Conservation (phyloP, 2,797 vertebrate genomes). For the Pangasius mekongensis region DNA sequence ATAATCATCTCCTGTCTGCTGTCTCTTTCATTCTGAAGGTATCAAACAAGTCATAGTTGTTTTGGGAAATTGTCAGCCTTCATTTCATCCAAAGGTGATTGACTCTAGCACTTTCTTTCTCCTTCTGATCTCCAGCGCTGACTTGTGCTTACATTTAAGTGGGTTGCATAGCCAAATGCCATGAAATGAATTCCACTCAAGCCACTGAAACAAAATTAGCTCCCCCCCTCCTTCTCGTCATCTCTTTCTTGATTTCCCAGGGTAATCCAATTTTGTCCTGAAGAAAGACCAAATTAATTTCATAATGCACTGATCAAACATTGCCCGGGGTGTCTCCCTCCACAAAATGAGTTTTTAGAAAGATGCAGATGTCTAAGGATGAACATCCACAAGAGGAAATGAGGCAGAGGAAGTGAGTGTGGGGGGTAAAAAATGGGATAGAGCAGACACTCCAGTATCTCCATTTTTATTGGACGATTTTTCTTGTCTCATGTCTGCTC, state of each 20-base stretch:
- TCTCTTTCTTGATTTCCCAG: conserved; percentile 65
- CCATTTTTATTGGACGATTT: conserved; percentile 55
- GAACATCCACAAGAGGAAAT: conserved; percentile 57
- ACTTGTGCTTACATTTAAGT: conserved; percentile 42
- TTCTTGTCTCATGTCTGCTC: conserved; percentile 49
- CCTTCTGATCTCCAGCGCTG: conserved; percentile 35
- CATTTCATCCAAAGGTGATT: conserved; percentile 5
- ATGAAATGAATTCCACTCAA: conserved; percentile 64
- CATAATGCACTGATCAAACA: conserved; percentile 68
- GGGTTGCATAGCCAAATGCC: conserved; percentile 60
- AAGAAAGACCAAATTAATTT: conserved; percentile 72
- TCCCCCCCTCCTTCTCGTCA: conserved; percentile 42
- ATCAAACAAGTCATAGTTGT: background rate
- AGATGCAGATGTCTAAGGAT: conserved; percentile 62
- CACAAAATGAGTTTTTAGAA: conserved; percentile 65
- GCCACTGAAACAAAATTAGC: conserved; percentile 62
- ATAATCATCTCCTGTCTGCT: conserved; percentile 7
- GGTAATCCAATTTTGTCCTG: conserved; percentile 68
- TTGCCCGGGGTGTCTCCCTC: conserved; percentile 64
- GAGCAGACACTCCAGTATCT: conserved; percentile 46
- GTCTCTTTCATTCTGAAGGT: conserved; percentile 7
- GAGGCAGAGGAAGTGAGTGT: conserved; percentile 43
- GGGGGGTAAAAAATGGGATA: conserved; percentile 40
- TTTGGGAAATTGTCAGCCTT: conserved; percentile 18
- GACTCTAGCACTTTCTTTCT: conserved; percentile 20